Conservation (phyloP, 2,113 vertebrate genomes). For the Pogonocichla stellata region DNA sequence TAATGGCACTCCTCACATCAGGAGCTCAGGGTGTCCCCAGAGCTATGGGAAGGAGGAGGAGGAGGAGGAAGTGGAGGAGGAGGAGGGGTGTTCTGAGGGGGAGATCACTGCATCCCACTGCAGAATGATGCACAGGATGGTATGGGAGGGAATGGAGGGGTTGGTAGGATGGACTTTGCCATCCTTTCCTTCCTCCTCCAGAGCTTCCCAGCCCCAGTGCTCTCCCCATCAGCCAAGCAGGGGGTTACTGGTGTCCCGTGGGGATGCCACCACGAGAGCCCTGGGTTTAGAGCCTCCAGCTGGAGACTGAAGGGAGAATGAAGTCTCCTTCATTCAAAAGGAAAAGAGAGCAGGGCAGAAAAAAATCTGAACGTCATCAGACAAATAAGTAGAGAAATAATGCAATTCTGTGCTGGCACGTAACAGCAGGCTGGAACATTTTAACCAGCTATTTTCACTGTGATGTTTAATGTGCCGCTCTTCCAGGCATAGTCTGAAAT, state of each 20-base stretch:
- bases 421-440: constrained; percentile 57
- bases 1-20: rapidly evolving
- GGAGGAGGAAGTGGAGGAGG: neutral
- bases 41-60: neutral
- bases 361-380: neutral
- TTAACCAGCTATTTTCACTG: constrained; percentile 63
- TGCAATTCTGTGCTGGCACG: constrained; percentile 15
- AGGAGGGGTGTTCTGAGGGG: neutral
- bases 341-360: neutral
- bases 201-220: neutral
- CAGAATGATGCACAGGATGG: rapidly evolving
- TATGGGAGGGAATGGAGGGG: rapidly evolving
- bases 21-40: neutral
- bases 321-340: neutral
- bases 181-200: neutral
- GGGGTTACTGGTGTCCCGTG: neutral
- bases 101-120: neutral
- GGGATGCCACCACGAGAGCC: rapidly evolving
- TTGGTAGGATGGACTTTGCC: neutral
- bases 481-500: constrained; percentile 57
- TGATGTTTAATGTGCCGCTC: constrained; percentile 39
- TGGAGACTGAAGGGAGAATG: neutral
- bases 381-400: constrained; percentile 48
- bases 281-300: neutral
- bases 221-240: neutral